Conservation (phyloP, 2,113 vertebrate genomes). For the Paramisgurnus dabryanus region DNA sequence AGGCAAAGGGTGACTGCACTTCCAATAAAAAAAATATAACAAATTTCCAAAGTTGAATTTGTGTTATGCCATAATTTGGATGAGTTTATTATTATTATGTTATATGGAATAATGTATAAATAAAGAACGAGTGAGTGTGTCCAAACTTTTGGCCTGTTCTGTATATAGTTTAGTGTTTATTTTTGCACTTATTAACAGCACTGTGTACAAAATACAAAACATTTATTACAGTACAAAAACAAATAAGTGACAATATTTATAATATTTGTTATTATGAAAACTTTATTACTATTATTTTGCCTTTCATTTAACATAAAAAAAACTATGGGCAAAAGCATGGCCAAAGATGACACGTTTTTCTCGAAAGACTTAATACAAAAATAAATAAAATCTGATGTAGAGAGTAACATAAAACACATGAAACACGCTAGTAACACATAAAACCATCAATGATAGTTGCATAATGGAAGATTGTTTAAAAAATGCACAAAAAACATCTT, state of each 20-base stretch:
- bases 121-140: too few species aligned
- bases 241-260: too few species aligned
- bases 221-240: background rate
- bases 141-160: too few species aligned
- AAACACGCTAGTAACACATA: background rate
- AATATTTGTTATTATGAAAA: too few species aligned
- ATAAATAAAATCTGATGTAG: background rate
- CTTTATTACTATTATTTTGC: background rate
- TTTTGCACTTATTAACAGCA: slow-evolving; percentile 6
- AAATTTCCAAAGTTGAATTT: too few species aligned
- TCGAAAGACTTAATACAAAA: slow-evolving; percentile 62
- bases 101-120: too few species aligned
- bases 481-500: slow-evolving; percentile 1
- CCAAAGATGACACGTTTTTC: slow-evolving; percentile 45
- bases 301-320: background rate
- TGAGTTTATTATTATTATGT: too few species aligned
- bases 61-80: too few species aligned
- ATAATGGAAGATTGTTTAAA: slow-evolving; percentile 2
- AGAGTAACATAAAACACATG: background rate
- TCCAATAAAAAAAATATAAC: too few species aligned
- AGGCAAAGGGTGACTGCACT: too few species aligned
- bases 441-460: background rate
- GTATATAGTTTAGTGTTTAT: background rate
- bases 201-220: background rate
- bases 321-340: slow-evolving; percentile 7